Base-by-base conservation (phyloP, 2,888 invertebrate genomes). In the Drosophila ustulata region DNA sequence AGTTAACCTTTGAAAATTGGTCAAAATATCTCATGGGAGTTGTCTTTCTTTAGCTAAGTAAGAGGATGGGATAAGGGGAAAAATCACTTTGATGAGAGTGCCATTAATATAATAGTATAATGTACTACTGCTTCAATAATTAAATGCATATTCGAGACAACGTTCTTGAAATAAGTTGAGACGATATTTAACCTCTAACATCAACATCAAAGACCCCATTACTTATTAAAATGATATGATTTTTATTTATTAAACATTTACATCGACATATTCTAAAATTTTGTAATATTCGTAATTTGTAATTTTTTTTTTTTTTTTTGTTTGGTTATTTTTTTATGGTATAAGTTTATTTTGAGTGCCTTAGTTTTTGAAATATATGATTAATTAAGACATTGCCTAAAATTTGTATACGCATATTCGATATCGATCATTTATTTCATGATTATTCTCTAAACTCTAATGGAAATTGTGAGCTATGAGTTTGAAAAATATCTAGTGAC, bases 161-260 rank as follows among this genome's bases (percentile, higher is more conserved):
- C 2, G 18, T 18, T 18, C 18, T 18, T 18, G 18, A 18, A 18
- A 18, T 18, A 18, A 18, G 18, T 18, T 18, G 18, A 18, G 18
- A 18, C 18, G 18, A 1, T 18, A 18, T 18, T 18, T 18, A 18
- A 18, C 18, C 18, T 18, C 18, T 18, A 18, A 18, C 18, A n/a
- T 43, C 5, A 25, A 46, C 6, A 25, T 8, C n/a, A 34, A 25
- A 18, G 8, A 30, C 1, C 23, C 7, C 39, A 4, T 67, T 75
- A 55, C 69, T 69, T 72, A 51, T 72, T 72, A 75, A 73, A 73
- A 73, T 73, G 73, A 73, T 73, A 73, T 73, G 73, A 75, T 63
- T 63, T 71, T 75, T 75, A 75, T 73, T 73, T 70, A 68, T 77
- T 72, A 64, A 75, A 77, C 67, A 76, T 75, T 65, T 75, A 71